Percentiles rank a stretch among this genome's conserved stretches.
Conservation (phyloP, 2,797 vertebrate species). For the Naso thynnoides region DNA sequence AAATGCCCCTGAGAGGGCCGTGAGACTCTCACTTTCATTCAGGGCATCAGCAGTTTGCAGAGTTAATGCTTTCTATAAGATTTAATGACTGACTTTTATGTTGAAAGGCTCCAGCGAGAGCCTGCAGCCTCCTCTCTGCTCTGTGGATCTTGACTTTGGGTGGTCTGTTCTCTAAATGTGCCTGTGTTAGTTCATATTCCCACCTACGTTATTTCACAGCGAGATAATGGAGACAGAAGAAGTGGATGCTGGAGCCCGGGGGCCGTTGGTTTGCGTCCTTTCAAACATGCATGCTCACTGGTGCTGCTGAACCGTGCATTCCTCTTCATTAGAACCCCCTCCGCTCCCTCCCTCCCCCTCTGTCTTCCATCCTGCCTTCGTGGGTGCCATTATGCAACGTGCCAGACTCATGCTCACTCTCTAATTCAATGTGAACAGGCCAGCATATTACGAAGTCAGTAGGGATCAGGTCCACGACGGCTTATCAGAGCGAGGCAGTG, state of each 20-base stretch:
- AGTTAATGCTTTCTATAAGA: neutral
- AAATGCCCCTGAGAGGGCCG: neutral
- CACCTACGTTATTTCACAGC: slow-evolving; percentile 38
- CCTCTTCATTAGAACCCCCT: slow-evolving; percentile 20
- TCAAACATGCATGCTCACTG: slow-evolving; percentile 32
- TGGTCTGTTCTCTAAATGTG: slow-evolving; percentile 45
- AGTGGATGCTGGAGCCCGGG: slow-evolving; percentile 42
- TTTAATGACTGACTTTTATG: neutral
- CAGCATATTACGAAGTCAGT: slow-evolving; percentile 71
- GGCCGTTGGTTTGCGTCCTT: slow-evolving; percentile 3
- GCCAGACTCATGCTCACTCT: slow-evolving; percentile 45
- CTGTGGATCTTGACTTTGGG: slow-evolving; percentile 28
- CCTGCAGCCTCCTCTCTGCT: neutral
- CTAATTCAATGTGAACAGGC: slow-evolving; percentile 60
- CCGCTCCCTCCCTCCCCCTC: neutral
- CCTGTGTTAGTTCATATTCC: slow-evolving; percentile 33
- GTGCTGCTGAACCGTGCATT: slow-evolving; percentile 24
- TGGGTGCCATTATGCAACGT: slow-evolving; percentile 62
- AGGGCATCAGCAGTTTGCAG: neutral
- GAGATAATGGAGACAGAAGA: slow-evolving; percentile 58
- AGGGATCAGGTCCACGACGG: slow-evolving; percentile 60
- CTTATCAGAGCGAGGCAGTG: slow-evolving; percentile 74
- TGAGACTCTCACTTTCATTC: neutral
- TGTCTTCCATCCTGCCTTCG: slow-evolving; percentile 7
- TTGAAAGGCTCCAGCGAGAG: neutral